Base-by-base conservation (phyloP, 2,113 vertebrate genomes). In the Xenus cinereus region DNA sequence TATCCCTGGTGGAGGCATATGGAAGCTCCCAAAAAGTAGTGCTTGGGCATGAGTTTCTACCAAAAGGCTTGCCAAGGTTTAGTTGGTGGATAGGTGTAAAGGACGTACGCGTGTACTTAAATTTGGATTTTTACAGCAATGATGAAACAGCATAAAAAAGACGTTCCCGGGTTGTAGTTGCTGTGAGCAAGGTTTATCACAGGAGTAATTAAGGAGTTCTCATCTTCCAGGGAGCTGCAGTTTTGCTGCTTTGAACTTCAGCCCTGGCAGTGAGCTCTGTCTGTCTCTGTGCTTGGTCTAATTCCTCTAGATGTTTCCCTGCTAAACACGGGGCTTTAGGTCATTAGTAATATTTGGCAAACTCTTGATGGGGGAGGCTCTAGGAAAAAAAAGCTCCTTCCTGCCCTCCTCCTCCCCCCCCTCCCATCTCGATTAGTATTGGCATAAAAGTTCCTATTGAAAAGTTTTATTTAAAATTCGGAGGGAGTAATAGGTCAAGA, bases 381-480 rank as follows among this genome's bases (percentile, higher is more conserved):
- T 32, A 50, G 37, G 37, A 9, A 67, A 82, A 78, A 59, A 33
- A 28, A 15, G 14, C 45, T 46, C 45, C 45, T 46, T 46, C 19
- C 19, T 39, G 37, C 41, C 41, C 41, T 16, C 6, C 18, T 63
- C 7, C 10, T 27, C 63, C 57, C 9, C 14, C 7, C 28, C 5
- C n/a, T n/a, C n/a, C n/a, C n/a, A n/a, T n/a, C n/a, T 2, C 7
- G 6, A 1, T 68, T 17, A 35, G 10, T 22, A n/a, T 19, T 33
- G 69, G 17, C 26, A 41, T 71, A 45, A 33, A 82, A 67, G 24
- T 50, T 56, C 20, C 27, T 24, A 16, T 8, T 75, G 69, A 59
- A 20, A 62, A 77, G 13, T 71, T 64, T 69, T 45, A 13, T 18
- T 83, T 12, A 7, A 86, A 46, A 39, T 63, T 63, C 59, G 10